These are phyloP conservation scores for Apotomis betuletana DNA, from an alignment of 2,888 invertebrate species.

Conservation along the genomic window DNA sequence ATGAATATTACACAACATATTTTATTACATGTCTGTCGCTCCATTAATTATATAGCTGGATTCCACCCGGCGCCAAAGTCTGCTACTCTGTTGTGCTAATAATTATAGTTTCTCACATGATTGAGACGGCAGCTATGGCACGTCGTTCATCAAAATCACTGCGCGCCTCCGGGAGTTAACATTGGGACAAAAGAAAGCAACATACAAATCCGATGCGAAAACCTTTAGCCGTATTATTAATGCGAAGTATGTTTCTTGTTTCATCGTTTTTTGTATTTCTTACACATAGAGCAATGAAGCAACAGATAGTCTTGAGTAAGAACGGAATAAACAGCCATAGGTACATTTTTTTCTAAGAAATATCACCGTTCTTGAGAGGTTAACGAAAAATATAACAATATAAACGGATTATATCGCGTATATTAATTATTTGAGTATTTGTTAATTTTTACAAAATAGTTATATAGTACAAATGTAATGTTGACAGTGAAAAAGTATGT, in stretches of 20 bases:
- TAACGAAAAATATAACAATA: too few relatives aligned
- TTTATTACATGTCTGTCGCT: conserved; percentile 1
- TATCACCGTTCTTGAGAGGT: too few relatives aligned
- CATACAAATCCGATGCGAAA: neutral
- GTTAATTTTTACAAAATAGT: too few relatives aligned
- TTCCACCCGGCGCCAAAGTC: conserved; percentile 7
- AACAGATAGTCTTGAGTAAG: too few relatives aligned
- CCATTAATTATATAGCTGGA: conserved; percentile 6
- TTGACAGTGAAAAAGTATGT: too few relatives aligned
- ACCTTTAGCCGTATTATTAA: neutral
- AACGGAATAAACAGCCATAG: too few relatives aligned
- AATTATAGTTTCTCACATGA: conserved; percentile 27
- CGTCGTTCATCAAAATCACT: conserved; percentile 23
- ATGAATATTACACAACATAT: neutral
- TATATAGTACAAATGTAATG: too few relatives aligned
- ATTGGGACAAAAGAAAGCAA: conserved; percentile 12
- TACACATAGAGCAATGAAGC: too few relatives aligned
- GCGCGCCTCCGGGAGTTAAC: neutral
- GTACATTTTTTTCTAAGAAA: too few relatives aligned
- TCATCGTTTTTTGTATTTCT: neutral
- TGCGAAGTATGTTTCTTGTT: too few relatives aligned
- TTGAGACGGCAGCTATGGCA: conserved; percentile 19
- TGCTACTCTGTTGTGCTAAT: conserved; percentile 14
- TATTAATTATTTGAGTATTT: too few relatives aligned
- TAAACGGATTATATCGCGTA: too few relatives aligned